Base-by-base conservation (phyloP, 2,888 invertebrate species). In the Drosophila pseudotalamancana region DNA sequence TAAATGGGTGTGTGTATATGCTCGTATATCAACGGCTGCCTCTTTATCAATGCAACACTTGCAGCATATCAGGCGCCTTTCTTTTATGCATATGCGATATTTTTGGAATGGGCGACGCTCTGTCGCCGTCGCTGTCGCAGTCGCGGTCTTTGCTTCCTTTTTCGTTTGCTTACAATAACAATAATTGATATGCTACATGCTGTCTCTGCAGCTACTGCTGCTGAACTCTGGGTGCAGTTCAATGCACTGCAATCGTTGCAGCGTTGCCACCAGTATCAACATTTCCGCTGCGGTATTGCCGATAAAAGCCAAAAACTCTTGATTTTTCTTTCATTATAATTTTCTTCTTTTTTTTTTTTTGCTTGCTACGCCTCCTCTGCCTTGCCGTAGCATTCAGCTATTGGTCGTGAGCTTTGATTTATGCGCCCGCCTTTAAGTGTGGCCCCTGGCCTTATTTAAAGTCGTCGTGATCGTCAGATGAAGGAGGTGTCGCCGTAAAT, bases 151-250 rank as follows among this genome's bases (percentile, higher is more conserved):
- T 56, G 35, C 37, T 55, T 53, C 48, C 55, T 67, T 56, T 59
- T 51, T n/a, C 42, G 31, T 59, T 46, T 32, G 39, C 64, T 45
- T 46, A 61, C 75, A 79, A 76, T 68, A 69, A 73, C 57, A 80
- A 79, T 72, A 82, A 83, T 74, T 83, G 83, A 80, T 80, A 80
- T 75, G 78, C 70, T 67, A 27, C 37, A 40, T 45, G 31, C 54
- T 40, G 43, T n/a, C 18, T 18, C 27, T 48, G 54, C 46, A 9
- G 53, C 27, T 45, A 40, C 40, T 21, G 29, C 9, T 39, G 54
- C 29, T 62, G 71, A 56, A 72, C 68, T 72, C 72, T 53, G 27
- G 11, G 31, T n/a, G 14, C 53, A 62, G 77, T 77, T 74, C 77
- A 74, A 61, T 74, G 77, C 57, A 59, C 76, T 57, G 57, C 43